Conservation (phyloP, 2,888 invertebrate genomes). For the Cacoxenus indagator region DNA sequence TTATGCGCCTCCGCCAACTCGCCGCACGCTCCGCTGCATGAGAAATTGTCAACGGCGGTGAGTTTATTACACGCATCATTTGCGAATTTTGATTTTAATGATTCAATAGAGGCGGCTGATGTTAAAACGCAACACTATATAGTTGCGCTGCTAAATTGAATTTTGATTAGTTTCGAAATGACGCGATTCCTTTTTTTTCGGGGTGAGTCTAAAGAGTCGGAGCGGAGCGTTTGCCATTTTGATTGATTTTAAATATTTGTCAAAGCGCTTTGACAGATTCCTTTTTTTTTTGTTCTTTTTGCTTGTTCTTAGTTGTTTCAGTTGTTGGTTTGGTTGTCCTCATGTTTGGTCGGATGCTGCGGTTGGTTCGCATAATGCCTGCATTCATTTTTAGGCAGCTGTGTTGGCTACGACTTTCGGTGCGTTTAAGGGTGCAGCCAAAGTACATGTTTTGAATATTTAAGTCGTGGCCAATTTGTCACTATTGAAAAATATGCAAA, state of each 20-base stretch:
- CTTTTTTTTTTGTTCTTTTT: neutral
- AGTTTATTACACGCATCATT: slow-evolving; percentile 67
- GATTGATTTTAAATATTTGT: slow-evolving; percentile 64
- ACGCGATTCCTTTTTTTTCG: slow-evolving; percentile 31
- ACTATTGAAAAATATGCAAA: slow-evolving; percentile 22
- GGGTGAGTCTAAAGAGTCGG: slow-evolving; percentile 15
- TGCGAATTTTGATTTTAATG: slow-evolving; percentile 66
- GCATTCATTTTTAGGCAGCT: too few relatives aligned
- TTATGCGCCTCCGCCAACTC: neutral
- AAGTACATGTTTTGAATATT: slow-evolving; percentile 23
- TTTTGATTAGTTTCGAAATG: slow-evolving; percentile 61
- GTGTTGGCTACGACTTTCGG: neutral
- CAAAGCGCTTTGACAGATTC: slow-evolving; percentile 32
- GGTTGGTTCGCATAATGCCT: neutral
- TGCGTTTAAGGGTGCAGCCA: slow-evolving; percentile 25
- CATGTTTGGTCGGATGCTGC: neutral
- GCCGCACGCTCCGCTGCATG: slow-evolving; percentile 36
- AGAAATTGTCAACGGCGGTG: slow-evolving; percentile 43
- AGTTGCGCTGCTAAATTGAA: slow-evolving; percentile 53
- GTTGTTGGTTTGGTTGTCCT: neutral
- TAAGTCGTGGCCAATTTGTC: slow-evolving; percentile 17
- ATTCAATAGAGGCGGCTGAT: slow-evolving; percentile 37
- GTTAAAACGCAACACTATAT: neutral
- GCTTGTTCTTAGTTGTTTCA: too few relatives aligned
- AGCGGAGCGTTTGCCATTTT: slow-evolving; percentile 39